Evolutionary conservation across 2,113 vertebrate species (phyloP).

Genomic region (Danio rerio): GRCz12tu NC_133198.1:50110001-50110500

Average conservation of each 20-base stretch:
- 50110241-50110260: slow-evolving; percentile 61
- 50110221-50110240: slow-evolving; percentile 49
- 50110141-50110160: slow-evolving; percentile 87
- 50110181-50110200: slow-evolving; percentile 81
- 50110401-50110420: slow-evolving; percentile 59
- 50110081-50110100: slow-evolving; percentile 46
- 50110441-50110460: slow-evolving; percentile 80
- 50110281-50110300: slow-evolving; percentile 23
- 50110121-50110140: slow-evolving; percentile 90
- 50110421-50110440: slow-evolving; percentile 48
- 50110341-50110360: no score
- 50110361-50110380: no score
- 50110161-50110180: slow-evolving; percentile 81
- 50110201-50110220: slow-evolving; percentile 73
- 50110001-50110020: background rate
- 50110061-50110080: no score
- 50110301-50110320: slow-evolving; percentile 4
- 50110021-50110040: background rate
- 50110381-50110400: no score
- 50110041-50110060: no score
- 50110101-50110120: slow-evolving; percentile 81
- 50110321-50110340: no score
- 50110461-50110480: slow-evolving; percentile 85
- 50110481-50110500: slow-evolving; percentile 96
- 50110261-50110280: slow-evolving; percentile 28